Evolutionary conservation across 1,140 invertebrate species (phyloP), one percentile per base, ranked within the genome.

Genomic region (Meteorus sp.): DNA sequence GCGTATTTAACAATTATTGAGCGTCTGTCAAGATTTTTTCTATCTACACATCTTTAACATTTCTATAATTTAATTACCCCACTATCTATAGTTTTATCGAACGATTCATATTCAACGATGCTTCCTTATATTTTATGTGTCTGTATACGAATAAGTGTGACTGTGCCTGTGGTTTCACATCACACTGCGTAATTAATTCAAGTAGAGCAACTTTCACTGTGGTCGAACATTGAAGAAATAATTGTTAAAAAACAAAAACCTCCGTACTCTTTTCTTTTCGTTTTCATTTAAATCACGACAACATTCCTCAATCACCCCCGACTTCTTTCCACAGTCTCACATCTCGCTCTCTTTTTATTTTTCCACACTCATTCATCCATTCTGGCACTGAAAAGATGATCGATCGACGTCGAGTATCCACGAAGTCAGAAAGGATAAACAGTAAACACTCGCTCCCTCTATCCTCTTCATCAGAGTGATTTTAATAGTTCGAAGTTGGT

Each of bases 1-100:
- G 59, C 60, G 60, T 11, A 13, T 66, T 62, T 68, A 45, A 56
- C 15, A 56, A 20, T 66, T 54, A 68, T 69, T 69, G 67, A 69
- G 67, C 67, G 60, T 64, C 68, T 63, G 23, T 29, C 15, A 31
- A n/a, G 13, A 37, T 33, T 35, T 7, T 0, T 37, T 17, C 22
- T 58, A 41, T 58, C 11, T 41, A 58, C 17, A 50, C 35, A 23
- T 39, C 9, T 9, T 29, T 56, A 45, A 44, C 3, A 31, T 29
- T 29, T 31, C 2, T 33, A 8, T 29, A 31, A 56, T 35, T 31
- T 45, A 29, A 25, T 48, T 33, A 43, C 22, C 31, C 3, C 20
- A 44, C 44, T 56, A 45, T 31, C 43, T 56, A 44, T 20, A 9
- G 13, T n/a, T 55, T 35, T 56, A 35, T 56, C 41, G 54, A 56